Base-by-base conservation (phyloP, 2,113 vertebrate species). In the Upupa epops region DNA sequence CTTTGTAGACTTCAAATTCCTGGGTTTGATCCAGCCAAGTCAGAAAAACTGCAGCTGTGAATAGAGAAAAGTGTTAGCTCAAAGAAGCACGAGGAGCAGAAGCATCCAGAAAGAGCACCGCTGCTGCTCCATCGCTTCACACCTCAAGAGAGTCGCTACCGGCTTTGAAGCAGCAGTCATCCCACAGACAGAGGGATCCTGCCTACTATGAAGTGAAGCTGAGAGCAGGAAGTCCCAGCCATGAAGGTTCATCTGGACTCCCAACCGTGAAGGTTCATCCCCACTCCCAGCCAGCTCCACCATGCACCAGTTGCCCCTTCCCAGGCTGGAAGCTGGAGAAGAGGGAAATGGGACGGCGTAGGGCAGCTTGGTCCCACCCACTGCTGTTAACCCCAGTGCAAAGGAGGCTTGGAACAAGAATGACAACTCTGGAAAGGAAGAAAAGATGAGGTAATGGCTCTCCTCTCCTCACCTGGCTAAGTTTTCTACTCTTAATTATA, bases 1-100 rank as follows among this genome's bases (percentile, higher is more conserved):
- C 83, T 95, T 97, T 96, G 97, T 93, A 97, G 98, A 97, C 96
- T 97, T 96, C 98, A 98, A 98, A 98, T 93, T 97, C 97, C 96
- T 45, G 63, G 91, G 95, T 89, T 42, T 42, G 40, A 86, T 91
- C 97, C n/a, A n/a, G 94, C 96, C 96, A 96, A 85, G 96, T 98
- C 98, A 98, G 96, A 98, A 98, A 97, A 98, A 98, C 77, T 93
- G 96, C 95, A 98, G 96, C 97, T 98, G 96, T 71, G 78, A 85
- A 96, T 81, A 89, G 2, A 97, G 96, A 89, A 95, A 90, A 92
- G 31, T 71, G 65, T 97, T 85, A 96, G 83, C 66, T 69, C 19
- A 2, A 2, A 20, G 29, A 48, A 0, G 17, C 37, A 8, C 52
- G 34, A 40, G 31, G 51, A 6, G 42, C 80, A 88, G 37, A 29